A percentile compares a stretch with the other conserved stretches of the same genome.
Evolutionary conservation across 2,113 vertebrate genomes (phyloP).

Genomic region (Elephas maximus): DNA sequence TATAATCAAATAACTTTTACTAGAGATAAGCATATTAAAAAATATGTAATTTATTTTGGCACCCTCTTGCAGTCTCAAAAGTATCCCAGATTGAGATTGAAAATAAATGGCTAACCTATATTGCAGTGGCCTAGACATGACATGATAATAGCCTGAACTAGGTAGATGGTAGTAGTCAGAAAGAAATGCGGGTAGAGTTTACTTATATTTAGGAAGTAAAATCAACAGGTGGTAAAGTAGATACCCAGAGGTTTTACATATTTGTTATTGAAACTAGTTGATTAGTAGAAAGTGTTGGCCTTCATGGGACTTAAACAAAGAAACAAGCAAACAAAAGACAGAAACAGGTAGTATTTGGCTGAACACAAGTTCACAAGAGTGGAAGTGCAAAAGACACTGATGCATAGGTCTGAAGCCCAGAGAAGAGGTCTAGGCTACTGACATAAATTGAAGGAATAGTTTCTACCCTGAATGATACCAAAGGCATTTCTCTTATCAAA

Average conservation of each 20-base stretch:
- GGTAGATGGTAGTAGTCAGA: background rate
- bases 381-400: background rate
- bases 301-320: background rate
- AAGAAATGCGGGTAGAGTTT: background rate
- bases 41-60: background rate
- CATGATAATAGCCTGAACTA: background rate
- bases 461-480: background rate
- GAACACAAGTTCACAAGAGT: background rate
- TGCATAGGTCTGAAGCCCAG: background rate
- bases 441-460: background rate
- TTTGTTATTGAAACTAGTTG: background rate
- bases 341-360: background rate
- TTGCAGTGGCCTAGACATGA: background rate
- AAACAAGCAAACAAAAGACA: background rate
- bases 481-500: background rate
- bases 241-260: background rate
- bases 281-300: background rate
- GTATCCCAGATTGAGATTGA: background rate
- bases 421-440: background rate
- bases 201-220: background rate
- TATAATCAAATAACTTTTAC: background rate
- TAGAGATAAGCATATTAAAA: background rate
- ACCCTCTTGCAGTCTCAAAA: background rate
- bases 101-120: background rate
- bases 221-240: background rate